phyloP scores from a whole-genome alignment of 2,797 vertebrate genomes.

The Pogoniulus pusillus region DNA sequence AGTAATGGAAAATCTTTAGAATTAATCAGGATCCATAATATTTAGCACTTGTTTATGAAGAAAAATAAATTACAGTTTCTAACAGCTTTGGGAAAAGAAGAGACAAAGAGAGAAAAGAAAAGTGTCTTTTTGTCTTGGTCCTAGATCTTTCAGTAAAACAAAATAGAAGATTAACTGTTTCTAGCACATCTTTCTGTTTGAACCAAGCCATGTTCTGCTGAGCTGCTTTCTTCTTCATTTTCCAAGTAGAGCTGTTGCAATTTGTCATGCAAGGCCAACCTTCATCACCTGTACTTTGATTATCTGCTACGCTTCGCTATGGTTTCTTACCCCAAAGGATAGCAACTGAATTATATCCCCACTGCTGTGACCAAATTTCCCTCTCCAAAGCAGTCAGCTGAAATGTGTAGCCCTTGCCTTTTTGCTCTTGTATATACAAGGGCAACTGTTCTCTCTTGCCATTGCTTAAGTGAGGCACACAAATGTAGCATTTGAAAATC shows the following conservation, averaged over 20 bases:
- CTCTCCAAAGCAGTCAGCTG: background rate
- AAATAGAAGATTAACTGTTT: background rate
- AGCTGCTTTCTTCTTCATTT: background rate
- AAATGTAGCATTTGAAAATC: background rate
- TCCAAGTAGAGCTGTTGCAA: background rate
- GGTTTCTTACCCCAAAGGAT: background rate
- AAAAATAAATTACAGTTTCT: background rate
- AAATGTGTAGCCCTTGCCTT: background rate
- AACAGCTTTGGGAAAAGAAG: background rate
- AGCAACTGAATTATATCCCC: background rate
- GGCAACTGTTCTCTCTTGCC: background rate
- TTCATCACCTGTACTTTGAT: background rate
- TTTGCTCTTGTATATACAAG: background rate
- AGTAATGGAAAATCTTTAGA: slow-evolving; percentile 32
- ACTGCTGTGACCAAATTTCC: background rate
- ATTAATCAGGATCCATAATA: background rate
- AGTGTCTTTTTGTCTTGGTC: background rate
- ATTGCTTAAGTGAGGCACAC: background rate
- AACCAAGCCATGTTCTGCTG: background rate
- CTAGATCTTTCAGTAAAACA: background rate
- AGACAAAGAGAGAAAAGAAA: background rate
- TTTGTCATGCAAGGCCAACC: background rate
- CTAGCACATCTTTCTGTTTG: background rate
- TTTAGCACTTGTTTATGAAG: background rate
- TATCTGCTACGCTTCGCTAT: background rate